Base-by-base conservation (phyloP, 2,797 vertebrate species). In the Trichosurus vulpecula region DNA sequence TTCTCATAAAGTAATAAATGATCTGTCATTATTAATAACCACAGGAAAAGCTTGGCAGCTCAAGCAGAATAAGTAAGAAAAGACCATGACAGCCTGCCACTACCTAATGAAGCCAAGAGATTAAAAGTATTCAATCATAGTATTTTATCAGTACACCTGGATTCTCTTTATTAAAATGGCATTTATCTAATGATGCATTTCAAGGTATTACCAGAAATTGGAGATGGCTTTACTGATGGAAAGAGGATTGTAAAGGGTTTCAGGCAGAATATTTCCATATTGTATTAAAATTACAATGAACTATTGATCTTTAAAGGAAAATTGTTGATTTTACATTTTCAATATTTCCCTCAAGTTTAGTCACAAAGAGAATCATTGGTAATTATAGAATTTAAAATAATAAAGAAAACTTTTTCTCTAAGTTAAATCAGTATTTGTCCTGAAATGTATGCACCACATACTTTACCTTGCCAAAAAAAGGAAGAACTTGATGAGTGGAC, bases 101-200 rank as follows among this genome's bases (percentile, higher is more conserved):
- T 97, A 61, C 58, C 87, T 98, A 98, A 98, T 98, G 98, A 97
- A 97, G 95, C 96, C 16, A 52, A 97, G 92, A 96, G 93, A 96
- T 96, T 92, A 97, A 97, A 97, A 94, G 92, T 93, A 93, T 96
- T 98, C 96, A 94, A 91, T 98, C 98, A 97, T 27, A n/a, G 81
- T 55, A 92, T 97, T 98, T 97, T 97, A 97, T 81, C 87, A 93
- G 90, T 74, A 95, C 94, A 96, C 97, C 93, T 97, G 95, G 66
- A 97, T 98, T 97, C 89, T 98, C 97, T 98, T 97, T 98, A 98
- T 98, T 98, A 98, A 98, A 98, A 98, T 97, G 12, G 2, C 94
- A 96, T 98, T 98, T 98, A 95, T 98, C 91, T 98, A 98, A 98
- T 81, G 91, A 97, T 95, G 89, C 96, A 96, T 92, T 94, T 47